Conservation (phyloP, 2,888 invertebrate genomes). For the Chrysotoxum bicinctum region DNA sequence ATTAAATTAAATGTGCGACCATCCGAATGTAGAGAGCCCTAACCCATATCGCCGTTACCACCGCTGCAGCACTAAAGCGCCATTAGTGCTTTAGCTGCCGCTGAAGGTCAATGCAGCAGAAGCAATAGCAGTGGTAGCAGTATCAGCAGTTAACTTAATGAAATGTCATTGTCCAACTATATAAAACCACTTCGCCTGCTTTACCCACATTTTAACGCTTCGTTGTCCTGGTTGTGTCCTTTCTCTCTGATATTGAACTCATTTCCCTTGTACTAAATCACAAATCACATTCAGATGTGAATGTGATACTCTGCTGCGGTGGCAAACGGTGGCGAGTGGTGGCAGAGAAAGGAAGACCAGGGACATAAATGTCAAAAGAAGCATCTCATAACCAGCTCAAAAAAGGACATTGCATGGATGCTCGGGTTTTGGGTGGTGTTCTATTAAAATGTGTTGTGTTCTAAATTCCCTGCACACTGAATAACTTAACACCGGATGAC, state of each 20-base stretch:
- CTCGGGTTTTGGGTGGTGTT: constrained; percentile 32
- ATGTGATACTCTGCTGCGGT: constrained; percentile 14
- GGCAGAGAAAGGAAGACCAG: constrained; percentile 21
- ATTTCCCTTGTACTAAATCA: constrained; percentile 65
- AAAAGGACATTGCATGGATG: constrained; percentile 40
- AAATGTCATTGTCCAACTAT: constrained; percentile 51
- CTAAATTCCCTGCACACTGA: constrained; percentile 28
- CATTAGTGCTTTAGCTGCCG: background rate
- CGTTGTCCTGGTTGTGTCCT: constrained; percentile 8
- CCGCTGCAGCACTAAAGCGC: background rate
- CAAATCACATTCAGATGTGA: constrained; percentile 66
- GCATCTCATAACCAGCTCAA: constrained; percentile 40
- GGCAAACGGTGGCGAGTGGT: background rate
- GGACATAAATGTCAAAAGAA: constrained; percentile 58
- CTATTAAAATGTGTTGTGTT: constrained; percentile 58
- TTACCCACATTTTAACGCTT: constrained; percentile 27
- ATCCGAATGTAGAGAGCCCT: constrained; percentile 49
- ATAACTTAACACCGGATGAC: constrained; percentile 10
- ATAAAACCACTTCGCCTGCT: background rate
- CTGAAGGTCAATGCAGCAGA: constrained; percentile 66
- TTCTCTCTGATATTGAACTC: constrained; percentile 69
- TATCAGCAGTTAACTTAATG: constrained; percentile 66
- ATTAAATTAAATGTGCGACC: constrained; percentile 69
- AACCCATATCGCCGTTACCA: constrained; percentile 26
- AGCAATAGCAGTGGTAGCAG: constrained; percentile 3